A percentile compares a stretch with the other conserved stretches of the same genome.
phyloP scores from a whole-genome alignment of 2,888 invertebrate genomes.

The Frankliniella fusca region DNA sequence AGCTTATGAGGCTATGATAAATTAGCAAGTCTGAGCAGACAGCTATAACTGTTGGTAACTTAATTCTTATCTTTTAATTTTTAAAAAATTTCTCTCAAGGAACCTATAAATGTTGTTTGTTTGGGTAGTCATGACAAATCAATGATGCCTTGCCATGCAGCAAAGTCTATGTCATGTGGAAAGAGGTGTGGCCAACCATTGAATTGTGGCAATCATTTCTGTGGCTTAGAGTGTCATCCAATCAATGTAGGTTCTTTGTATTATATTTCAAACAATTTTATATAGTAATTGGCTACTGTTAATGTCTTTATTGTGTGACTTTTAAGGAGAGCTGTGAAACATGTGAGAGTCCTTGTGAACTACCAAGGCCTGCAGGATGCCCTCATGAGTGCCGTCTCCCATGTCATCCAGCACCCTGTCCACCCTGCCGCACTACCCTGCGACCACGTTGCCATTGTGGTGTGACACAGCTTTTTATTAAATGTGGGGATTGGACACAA shows the following conservation, averaged over 20 bases:
- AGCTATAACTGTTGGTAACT: constrained; percentile 42
- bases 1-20: constrained; percentile 66
- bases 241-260: constrained; percentile 46
- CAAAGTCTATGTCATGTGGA: constrained; percentile 71
- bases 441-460: constrained; percentile 78
- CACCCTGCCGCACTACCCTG: constrained; percentile 66
- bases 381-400: constrained; percentile 64
- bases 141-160: constrained; percentile 65
- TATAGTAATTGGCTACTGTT: constrained; percentile 26
- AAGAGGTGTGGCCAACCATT: constrained; percentile 68
- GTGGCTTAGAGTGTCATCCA: constrained; percentile 67
- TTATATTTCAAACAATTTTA: constrained; percentile 28
- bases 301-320: background rate
- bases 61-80: background rate
- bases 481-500: constrained; percentile 64
- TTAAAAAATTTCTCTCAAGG: constrained; percentile 41
- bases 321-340: constrained; percentile 50
- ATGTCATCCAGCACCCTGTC: constrained; percentile 72
- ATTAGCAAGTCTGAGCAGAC: constrained; percentile 36
- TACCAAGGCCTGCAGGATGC: constrained; percentile 67
- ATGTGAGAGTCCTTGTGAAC: constrained; percentile 59
- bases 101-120: constrained; percentile 66
- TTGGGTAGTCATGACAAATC: constrained; percentile 67
- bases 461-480: constrained; percentile 67
- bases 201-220: constrained; percentile 73